Base-by-base conservation (phyloP, 2,888 invertebrate genomes). In the Hydroisotoma schaefferi region DNA sequence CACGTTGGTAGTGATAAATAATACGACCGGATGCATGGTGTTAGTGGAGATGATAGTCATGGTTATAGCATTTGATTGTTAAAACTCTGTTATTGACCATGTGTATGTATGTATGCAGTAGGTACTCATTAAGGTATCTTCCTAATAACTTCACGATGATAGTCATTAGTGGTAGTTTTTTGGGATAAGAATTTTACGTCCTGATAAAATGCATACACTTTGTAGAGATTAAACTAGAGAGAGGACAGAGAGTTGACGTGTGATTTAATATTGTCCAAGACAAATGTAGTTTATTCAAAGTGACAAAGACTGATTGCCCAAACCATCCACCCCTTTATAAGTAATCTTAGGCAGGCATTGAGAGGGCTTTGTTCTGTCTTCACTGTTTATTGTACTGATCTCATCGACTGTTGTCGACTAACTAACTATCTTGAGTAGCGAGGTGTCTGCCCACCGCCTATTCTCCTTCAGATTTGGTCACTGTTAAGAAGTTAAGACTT, bases 241-340 rank as follows among this genome's bases (percentile, higher is more conserved):
- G n/a, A n/a, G n/a, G n/a, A n/a, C n/a, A n/a, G n/a, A n/a, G n/a
- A 22, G 43, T 61, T 67, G 69, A 71, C 69, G 61, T 62, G 64
- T 64, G 67, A 69, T 69, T 71, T 71, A 71, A 71, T 71, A 69
- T 63, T 66, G 62, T 67, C 66, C 66, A 71, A 71, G 69, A 71
- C 62, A 67, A 71, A 71, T 69, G 69, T 67, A 59, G 67, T 69
- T 69, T 68, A 71, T 69, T 67, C 65, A 67, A 69, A 69, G 63
- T 69, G 71, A 71, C 71, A 69, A 71, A 69, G 71, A 71, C 69
- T 71, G 71, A 71, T 71, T 68, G 57, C 65, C 55, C 67, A 49
- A 61, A 61, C 64, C 62, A 69, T 68, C 66, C 68, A 66, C 68
- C 67, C 64, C 59, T 46, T 57, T 40, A 29, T 22, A 49, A 47